Evolutionary conservation across 2,113 vertebrate species (phyloP).

Genomic region (Cyprinodon tularosa): DNA sequence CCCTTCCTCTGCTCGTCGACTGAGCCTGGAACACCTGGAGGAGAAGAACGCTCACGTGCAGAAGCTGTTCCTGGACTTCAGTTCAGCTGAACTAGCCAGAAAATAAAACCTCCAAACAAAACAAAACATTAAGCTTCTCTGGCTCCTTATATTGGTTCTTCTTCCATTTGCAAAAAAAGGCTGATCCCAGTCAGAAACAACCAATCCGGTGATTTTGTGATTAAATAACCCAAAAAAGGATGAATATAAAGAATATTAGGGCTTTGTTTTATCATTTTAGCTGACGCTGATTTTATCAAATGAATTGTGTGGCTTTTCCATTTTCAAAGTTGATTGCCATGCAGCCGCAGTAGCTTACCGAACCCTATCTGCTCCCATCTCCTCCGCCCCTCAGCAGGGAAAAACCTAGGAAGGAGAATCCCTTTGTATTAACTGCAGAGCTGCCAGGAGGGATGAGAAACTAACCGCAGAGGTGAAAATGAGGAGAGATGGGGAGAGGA

Average conservation of each 20-base stretch:
- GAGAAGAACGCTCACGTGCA: no score
- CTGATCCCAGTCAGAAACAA: neutral
- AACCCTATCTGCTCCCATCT: neutral
- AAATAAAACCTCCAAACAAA: no score
- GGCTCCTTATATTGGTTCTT: no score
- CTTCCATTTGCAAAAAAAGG: neutral
- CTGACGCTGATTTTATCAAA: constrained; percentile 16
- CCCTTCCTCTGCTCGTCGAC: no score
- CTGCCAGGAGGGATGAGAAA: constrained; percentile 34
- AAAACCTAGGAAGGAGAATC: constrained; percentile 72
- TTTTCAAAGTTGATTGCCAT: constrained; percentile 59
- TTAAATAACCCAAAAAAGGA: constrained; percentile 23
- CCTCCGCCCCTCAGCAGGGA: constrained; percentile 37
- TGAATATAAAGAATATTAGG: constrained; percentile 9
- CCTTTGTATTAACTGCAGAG: constrained; percentile 63
- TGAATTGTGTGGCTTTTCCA: constrained; percentile 30
- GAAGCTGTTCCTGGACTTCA: no score
- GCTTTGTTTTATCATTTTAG: neutral
- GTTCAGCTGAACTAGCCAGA: no score
- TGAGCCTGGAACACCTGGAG: no score
- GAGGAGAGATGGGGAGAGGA: constrained; percentile 28
- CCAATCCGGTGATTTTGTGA: neutral
- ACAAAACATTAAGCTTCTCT: no score
- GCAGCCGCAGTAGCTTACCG: constrained; percentile 34
- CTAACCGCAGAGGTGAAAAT: constrained; percentile 59